Evolutionary conservation across 2,797 vertebrate species (phyloP), one percentile per base, ranked within the genome.

Genomic region (Myotis vivesi): DNA sequence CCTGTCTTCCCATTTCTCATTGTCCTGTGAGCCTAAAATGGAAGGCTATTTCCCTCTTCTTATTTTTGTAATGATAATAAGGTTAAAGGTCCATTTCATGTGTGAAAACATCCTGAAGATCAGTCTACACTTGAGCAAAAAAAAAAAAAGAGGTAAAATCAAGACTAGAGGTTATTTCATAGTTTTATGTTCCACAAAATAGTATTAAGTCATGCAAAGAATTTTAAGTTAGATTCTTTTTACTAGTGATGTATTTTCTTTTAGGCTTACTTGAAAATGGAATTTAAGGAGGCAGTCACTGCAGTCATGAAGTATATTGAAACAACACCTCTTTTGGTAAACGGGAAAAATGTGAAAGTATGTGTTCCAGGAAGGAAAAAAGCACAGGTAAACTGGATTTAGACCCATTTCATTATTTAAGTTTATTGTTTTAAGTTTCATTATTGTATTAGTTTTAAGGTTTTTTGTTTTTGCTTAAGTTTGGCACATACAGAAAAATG

Each of bases 231-330:
- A 89, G 2, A 44, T 75, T 87, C 89, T 79, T 91, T 77, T 89
- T 5, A 88, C 49, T 87, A 46, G 81, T 80, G 53, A 41, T 89
- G 62, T 30, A 57, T 90, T 95, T 95, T 92, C 8, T 95, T 97
- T 33, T 75, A 99, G 99, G 99, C 99, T 38, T 98, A 98, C 0
- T 97, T 99, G 82, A 98, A 98, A 96, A 99, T 99, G 97, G 98
- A 99, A 95, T 98, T 98, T 71, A 98, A 98, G 80, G 99, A 99
- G 77, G 98, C 99, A 0, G 98, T 99, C 33, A 97, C 97, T 44
- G 98, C 98, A 28, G 95, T 99, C 13, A 98, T 98, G 91, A 98
- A 97, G 8, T 98, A 80, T 0, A 73, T 73, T 95, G 98, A 97
- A 88, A 96, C 96, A 0, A 98, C n/a, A 15, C 96, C 93, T 0